A percentile compares a stretch with the other conserved stretches of the same genome.
phyloP scores from a whole-genome alignment of 2,113 vertebrate species.

The Mus musculus region DNA sequence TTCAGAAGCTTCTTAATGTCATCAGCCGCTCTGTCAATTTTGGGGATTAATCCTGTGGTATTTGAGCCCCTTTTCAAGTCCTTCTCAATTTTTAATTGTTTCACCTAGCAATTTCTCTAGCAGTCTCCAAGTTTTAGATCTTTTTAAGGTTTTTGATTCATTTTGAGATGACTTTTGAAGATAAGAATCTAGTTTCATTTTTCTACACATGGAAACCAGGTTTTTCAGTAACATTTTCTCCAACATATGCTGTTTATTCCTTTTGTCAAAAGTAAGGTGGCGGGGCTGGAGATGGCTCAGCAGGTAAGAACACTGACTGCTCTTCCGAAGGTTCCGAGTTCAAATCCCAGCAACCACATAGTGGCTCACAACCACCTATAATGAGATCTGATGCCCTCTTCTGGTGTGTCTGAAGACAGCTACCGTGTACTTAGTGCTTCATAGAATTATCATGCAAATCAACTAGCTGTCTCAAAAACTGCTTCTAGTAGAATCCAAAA shows the following conservation, averaged over 20 bases:
- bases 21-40: background rate
- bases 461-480: background rate
- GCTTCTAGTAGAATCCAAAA: conserved; percentile 19
- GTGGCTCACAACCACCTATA: no score
- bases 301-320: no score
- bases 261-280: background rate
- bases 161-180: background rate
- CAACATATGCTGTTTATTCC: background rate
- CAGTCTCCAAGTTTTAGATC: background rate
- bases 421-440: background rate
- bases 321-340: no score
- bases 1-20: background rate
- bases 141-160: background rate
- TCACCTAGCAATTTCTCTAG: background rate
- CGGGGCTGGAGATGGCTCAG: no score
- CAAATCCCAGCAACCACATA: no score
- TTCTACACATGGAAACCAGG: background rate
- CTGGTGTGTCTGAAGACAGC: no score
- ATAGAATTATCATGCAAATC: conserved; percentile 25
- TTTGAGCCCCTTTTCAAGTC: background rate
- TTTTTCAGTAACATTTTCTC: background rate
- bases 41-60: background rate
- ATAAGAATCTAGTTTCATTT: background rate
- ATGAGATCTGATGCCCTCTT: no score
- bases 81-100: background rate